These are phyloP conservation scores for Cataglyphis altisquamis DNA, from an alignment of 2,888 invertebrate genomes.

Conservation along the genomic window DNA sequence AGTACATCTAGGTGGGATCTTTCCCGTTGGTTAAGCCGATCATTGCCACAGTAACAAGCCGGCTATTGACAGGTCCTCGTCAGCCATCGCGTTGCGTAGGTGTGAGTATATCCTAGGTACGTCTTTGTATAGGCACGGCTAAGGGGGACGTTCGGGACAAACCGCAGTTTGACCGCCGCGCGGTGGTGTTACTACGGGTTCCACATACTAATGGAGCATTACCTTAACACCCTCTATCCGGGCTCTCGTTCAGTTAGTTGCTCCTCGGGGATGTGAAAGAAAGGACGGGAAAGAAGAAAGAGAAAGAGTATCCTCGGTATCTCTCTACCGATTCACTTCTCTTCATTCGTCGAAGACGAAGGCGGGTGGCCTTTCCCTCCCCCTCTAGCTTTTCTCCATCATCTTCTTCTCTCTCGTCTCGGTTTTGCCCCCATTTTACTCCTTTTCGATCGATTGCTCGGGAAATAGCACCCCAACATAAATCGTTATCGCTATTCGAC, in stretches of 20 bases:
- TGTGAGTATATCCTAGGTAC: conserved; percentile 57
- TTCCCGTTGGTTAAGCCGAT: conserved; percentile 85
- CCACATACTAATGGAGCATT: conserved; percentile 86
- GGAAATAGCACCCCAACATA: conserved; percentile 53
- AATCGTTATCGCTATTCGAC: conserved; percentile 70
- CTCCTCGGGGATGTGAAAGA: conserved; percentile 82
- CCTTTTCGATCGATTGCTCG: conserved; percentile 68
- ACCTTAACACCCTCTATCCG: conserved; percentile 85
- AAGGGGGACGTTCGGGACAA: conserved; percentile 73
- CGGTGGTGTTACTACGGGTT: conserved; percentile 81
- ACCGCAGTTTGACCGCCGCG: conserved; percentile 80
- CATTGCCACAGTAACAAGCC: conserved; percentile 85
- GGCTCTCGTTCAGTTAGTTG: conserved; percentile 85
- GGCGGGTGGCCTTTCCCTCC: not conserved
- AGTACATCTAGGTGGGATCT: conserved; percentile 79
- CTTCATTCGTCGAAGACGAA: conserved; percentile 7
- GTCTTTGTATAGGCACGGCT: conserved; percentile 22
- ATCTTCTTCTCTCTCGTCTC: not conserved
- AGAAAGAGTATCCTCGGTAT: conserved; percentile 58
- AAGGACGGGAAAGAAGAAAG: conserved; percentile 60
- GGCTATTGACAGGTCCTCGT: conserved; percentile 84
- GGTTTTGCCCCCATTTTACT: conserved; percentile 54
- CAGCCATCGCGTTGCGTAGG: conserved; percentile 59
- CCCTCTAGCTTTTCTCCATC: conserved; percentile 9
- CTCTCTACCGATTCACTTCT: conserved; percentile 17